These are phyloP conservation scores for Mayetiola destructor DNA, from an alignment of 2,888 invertebrate genomes.

Conservation along the genomic window DNA sequence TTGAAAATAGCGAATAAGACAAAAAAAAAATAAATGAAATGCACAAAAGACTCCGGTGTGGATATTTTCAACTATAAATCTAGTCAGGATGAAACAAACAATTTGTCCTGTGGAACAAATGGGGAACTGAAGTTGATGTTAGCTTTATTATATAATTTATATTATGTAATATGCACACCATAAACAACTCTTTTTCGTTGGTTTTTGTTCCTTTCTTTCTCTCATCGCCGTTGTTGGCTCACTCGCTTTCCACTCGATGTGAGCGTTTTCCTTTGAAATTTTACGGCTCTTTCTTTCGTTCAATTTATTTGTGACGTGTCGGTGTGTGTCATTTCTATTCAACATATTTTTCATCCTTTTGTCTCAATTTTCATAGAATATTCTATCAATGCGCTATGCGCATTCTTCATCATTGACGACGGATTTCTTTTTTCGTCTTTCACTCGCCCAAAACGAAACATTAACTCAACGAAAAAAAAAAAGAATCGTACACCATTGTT, in stretches of 20 bases:
- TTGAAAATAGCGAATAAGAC: too few relatives aligned
- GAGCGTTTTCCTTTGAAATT: background rate
- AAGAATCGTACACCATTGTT: too few relatives aligned
- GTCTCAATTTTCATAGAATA: background rate
- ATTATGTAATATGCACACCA: slow-evolving; percentile 13
- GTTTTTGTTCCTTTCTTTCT: background rate
- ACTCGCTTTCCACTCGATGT: background rate
- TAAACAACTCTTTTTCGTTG: slow-evolving; percentile 10
- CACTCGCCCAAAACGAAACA: too few relatives aligned
- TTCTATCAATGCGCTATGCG: background rate
- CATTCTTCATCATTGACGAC: too few relatives aligned
- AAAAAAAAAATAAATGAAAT: too few relatives aligned
- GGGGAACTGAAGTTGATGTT: slow-evolving; percentile 5
- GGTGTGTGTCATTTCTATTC: background rate
- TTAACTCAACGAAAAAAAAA: too few relatives aligned
- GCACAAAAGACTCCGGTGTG: too few relatives aligned
- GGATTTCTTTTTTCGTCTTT: slow-evolving; percentile 7
- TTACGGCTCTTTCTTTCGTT: background rate
- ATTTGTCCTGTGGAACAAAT: slow-evolving; percentile 10
- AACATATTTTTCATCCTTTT: background rate
- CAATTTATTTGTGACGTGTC: slow-evolving; percentile 2
- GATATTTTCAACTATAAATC: too few relatives aligned
- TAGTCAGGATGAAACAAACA: too few relatives aligned
- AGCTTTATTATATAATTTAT: slow-evolving; percentile 12
- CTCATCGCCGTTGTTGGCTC: background rate